phyloP scores from a whole-genome alignment of 2,888 invertebrate genomes.

The Melikaiella ostensackeni region DNA sequence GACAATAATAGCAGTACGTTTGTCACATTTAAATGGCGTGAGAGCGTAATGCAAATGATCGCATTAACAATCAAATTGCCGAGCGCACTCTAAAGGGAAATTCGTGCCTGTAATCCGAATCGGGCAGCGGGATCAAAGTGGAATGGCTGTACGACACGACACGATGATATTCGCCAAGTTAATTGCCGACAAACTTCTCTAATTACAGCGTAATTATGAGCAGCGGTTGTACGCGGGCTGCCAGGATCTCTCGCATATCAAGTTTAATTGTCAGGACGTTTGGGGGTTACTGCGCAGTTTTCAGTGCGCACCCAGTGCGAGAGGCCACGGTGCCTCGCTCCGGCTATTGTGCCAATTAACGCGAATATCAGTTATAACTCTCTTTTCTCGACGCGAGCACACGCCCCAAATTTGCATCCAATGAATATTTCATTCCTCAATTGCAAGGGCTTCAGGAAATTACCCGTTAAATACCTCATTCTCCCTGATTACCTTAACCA shows the following conservation, averaged over 20 bases:
- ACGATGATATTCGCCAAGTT: constrained; percentile 69
- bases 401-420: constrained; percentile 67
- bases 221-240: constrained; percentile 53
- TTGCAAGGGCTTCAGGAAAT: constrained; percentile 41
- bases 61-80: constrained; percentile 25
- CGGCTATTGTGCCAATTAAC: constrained; percentile 71
- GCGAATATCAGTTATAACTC: constrained; percentile 73
- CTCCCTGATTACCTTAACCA: constrained; percentile 29
- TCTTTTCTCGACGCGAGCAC: constrained; percentile 60
- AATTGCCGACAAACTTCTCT: constrained; percentile 73
- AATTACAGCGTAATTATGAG: constrained; percentile 73
- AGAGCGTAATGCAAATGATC: constrained; percentile 36
- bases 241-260: constrained; percentile 67
- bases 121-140: constrained; percentile 38
- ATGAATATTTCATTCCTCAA: constrained; percentile 66
- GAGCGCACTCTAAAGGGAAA: constrained; percentile 6
- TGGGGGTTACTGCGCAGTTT: constrained; percentile 33
- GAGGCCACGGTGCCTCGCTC: no score
- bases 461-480: constrained; percentile 4
- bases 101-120: constrained; percentile 37
- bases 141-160: constrained; percentile 48
- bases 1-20: not conserved
- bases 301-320: constrained; percentile 32
- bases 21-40: constrained; percentile 34
- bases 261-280: constrained; percentile 66